Evolutionary conservation across 1,140 invertebrate genomes (phyloP), one percentile per base, ranked within the genome.

Genomic region (Drosophila pallidifrons): DNA sequence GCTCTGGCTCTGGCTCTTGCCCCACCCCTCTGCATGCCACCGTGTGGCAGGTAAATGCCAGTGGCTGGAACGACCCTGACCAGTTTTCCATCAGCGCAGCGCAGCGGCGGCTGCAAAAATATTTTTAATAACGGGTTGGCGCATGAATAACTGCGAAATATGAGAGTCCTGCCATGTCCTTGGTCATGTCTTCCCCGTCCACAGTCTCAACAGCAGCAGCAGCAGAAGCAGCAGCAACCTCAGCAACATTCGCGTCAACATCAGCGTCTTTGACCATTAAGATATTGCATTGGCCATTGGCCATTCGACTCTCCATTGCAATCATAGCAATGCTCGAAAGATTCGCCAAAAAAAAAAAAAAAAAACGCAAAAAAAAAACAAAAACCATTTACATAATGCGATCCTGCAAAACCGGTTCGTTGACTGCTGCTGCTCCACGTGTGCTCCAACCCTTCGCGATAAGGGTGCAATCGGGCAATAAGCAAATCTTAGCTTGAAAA

Each of bases 141-240:
- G 81, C 81, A 85, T 85, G 83, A 82, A 83, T 82, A 85, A 83
- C 81, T 77, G 61, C 77, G 81, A 83, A 85, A 85, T 73, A 82
- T 75, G 75, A 81, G 68, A 72, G 54, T 59, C 68, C 61, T 61
- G 51, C 28, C 69, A 67, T 59, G 63, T 73, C 63, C 70, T 59
- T 65, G 57, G 15, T 11, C 30, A 54, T 8, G 28, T 11, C 20
- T 25, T 2, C 20, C 20, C 20, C 51, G n/a, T 15, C 8, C 47
- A 11, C 49, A 51, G 25, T 6, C 47, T 16, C 15, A 49, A 6
- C 15, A 7, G 1, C 15, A 8, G 47, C 47, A 7, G 2, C 8
- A 28, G 49, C 28, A 10, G 1, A 5, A 52, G 45, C 13, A 10
- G 11, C 13, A 7, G 7, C 58, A 28, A 43, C 41, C 57, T 38